phyloP scores from a whole-genome alignment of 2,113 vertebrate genomes.

The Eolophus roseicapilla region DNA sequence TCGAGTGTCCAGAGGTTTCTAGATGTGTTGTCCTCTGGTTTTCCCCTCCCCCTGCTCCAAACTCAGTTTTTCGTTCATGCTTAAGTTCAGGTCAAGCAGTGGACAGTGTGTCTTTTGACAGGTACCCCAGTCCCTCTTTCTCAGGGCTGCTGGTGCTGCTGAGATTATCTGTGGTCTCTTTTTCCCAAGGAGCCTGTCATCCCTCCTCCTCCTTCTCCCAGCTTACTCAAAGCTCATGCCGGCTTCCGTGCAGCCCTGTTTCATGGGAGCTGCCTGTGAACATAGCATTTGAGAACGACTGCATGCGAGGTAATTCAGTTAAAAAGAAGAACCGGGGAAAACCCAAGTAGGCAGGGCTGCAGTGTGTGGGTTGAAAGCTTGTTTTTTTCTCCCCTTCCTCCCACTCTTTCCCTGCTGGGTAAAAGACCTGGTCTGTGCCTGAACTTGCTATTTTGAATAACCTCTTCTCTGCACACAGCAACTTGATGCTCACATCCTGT shows the following conservation, averaged over 20 bases:
- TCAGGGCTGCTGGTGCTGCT: not conserved
- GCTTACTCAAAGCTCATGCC: rapidly evolving
- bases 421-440: not conserved
- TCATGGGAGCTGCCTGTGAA: not conserved
- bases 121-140: not conserved
- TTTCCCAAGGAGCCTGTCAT: not conserved
- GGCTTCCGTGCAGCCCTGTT: not conserved
- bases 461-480: not conserved
- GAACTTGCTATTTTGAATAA: slow-evolving; percentile 33
- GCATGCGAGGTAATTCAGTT: not conserved
- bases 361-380: not conserved
- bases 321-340: not conserved
- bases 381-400: not conserved
- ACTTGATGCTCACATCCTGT: slow-evolving; percentile 49
- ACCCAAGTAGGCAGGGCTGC: slow-evolving; percentile 11
- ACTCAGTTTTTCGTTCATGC: not conserved
- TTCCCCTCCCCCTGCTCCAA: not conserved
- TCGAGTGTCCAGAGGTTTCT: not conserved
- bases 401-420: not conserved
- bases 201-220: not conserved
- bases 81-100: not conserved
- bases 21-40: not conserved
- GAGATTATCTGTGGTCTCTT: not conserved
- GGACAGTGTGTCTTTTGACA: not conserved
- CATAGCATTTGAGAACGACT: not conserved